Evolutionary conservation across 2,888 invertebrate genomes (phyloP).

Genomic region (Epinotia bilunana): DNA sequence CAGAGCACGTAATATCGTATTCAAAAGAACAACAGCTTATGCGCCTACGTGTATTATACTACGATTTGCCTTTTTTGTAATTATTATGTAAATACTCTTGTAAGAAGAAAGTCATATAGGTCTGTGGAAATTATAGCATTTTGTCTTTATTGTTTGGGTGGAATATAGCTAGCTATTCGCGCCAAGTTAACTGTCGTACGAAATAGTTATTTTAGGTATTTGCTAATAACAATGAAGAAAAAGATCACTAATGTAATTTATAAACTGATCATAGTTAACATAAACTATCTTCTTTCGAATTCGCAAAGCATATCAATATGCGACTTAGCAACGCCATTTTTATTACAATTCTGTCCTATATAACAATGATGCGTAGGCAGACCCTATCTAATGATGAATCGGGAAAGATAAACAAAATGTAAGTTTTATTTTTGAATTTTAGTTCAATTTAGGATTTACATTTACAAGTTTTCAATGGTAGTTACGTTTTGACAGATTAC

Average conservation of each 20-base stretch:
- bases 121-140: neutral
- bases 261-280: neutral
- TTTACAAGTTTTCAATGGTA: too few relatives aligned
- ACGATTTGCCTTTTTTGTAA: conserved; percentile 1
- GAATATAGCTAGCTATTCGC: neutral
- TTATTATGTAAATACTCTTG: neutral
- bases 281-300: neutral
- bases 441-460: neutral
- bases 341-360: neutral
- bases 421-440: neutral
- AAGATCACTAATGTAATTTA: neutral
- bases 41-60: neutral
- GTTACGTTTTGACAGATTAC: too few relatives aligned
- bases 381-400: neutral
- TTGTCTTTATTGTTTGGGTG: neutral
- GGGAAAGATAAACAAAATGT: neutral
- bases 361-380: neutral
- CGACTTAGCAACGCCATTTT: neutral
- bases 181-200: conserved; percentile 25
- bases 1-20: conserved; percentile 38
- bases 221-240: conserved; percentile 8
- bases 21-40: neutral
- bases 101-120: neutral
- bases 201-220: conserved; percentile 41
- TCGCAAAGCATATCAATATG: neutral